These are phyloP conservation scores for Tachina lurida DNA, from an alignment of 2,888 invertebrate genomes.

Conservation along the genomic window DNA sequence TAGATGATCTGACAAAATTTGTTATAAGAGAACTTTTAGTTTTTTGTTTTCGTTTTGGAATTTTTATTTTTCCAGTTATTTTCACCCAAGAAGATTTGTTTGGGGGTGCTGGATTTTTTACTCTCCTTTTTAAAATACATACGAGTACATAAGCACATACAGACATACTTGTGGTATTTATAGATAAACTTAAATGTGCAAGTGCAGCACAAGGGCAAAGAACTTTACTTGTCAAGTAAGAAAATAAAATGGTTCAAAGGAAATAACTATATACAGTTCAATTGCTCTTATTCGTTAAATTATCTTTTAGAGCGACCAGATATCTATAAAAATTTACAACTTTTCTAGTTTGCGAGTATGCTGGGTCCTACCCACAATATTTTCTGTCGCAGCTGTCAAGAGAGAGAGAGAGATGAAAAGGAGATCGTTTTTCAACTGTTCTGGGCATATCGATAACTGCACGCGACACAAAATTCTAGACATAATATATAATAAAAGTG, in stretches of 20 bases:
- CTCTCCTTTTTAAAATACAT: constrained; percentile 23
- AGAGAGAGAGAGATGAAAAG: too few relatives aligned
- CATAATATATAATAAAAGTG: too few relatives aligned
- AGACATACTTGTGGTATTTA: background rate
- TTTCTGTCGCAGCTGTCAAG: too few relatives aligned
- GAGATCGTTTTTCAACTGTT: too few relatives aligned
- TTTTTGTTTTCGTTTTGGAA: background rate
- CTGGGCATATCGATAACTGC: too few relatives aligned
- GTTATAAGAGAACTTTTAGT: constrained; percentile 41
- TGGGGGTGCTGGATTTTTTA: background rate
- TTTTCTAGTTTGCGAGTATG: too few relatives aligned
- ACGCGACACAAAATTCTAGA: too few relatives aligned
- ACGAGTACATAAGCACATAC: background rate
- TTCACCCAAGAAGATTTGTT: constrained; percentile 30
- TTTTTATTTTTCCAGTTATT: constrained; percentile 12
- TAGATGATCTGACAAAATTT: constrained; percentile 59
- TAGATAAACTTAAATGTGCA: background rate
- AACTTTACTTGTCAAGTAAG: constrained; percentile 42
- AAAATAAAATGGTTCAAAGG: background rate
- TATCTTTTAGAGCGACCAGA: background rate
- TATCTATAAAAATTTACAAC: background rate
- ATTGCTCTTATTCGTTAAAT: constrained; percentile 41
- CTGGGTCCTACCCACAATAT: too few relatives aligned
- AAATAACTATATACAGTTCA: constrained; percentile 35
- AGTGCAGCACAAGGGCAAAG: background rate